A percentile compares a stretch with the other conserved stretches of the same genome.
These are phyloP conservation scores for Melangyna quadrimaculata DNA, from an alignment of 2,888 invertebrate species.

Conservation along the genomic window DNA sequence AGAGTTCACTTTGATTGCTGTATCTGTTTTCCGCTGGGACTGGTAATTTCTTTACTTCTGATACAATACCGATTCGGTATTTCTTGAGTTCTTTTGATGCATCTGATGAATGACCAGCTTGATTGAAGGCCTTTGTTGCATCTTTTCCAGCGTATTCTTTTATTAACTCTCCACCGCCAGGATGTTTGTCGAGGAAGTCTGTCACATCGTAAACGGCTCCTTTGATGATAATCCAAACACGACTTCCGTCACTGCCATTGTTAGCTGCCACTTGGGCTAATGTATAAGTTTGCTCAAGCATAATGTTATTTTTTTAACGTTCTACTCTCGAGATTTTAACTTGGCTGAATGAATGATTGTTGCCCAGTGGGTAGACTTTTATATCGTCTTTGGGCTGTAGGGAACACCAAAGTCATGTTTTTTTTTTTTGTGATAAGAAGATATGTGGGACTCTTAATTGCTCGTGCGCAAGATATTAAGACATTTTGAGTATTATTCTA, in stretches of 20 bases:
- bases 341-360: conserved; percentile 13
- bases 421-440: not conserved
- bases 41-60: conserved; percentile 72
- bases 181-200: conserved; percentile 86
- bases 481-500: not conserved
- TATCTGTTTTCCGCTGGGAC: not conserved
- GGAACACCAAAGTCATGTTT: not conserved
- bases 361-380: conserved; percentile 26
- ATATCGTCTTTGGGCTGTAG: not conserved
- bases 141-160: conserved; percentile 86
- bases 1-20: conserved; percentile 29
- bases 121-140: conserved; percentile 85
- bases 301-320: not conserved
- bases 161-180: conserved; percentile 85
- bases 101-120: conserved; percentile 86
- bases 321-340: conserved; percentile 41
- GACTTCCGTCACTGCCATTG: conserved; percentile 83
- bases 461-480: not conserved
- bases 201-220: conserved; percentile 87
- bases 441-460: not conserved
- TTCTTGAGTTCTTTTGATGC: conserved; percentile 83
- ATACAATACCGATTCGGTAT: conserved; percentile 86
- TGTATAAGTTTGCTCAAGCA: conserved; percentile 75
- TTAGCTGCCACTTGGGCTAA: conserved; percentile 83
- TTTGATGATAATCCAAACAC: conserved; percentile 85